phyloP scores from a whole-genome alignment of 2,797 vertebrate species.

The Tolypeutes matacus region DNA sequence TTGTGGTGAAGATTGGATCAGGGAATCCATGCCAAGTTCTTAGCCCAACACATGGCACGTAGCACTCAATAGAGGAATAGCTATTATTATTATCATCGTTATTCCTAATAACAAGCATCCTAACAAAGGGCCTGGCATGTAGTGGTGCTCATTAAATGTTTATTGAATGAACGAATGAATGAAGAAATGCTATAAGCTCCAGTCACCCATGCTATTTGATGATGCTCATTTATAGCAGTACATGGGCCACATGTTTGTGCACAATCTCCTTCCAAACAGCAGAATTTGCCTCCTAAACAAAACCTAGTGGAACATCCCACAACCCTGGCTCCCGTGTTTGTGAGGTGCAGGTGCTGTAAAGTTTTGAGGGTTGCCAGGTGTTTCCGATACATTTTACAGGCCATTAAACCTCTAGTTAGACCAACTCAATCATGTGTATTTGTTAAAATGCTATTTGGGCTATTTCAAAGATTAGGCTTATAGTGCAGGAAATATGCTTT shows the following conservation, averaged over 20 bases:
- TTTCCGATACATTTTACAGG: slow-evolving; percentile 78
- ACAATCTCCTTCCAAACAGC: background rate
- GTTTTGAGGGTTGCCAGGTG: slow-evolving; percentile 80
- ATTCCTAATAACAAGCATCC: background rate
- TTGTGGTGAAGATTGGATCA: too few species aligned
- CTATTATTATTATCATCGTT: background rate
- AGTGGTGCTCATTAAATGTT: background rate
- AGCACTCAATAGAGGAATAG: background rate
- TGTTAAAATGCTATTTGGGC: slow-evolving; percentile 82
- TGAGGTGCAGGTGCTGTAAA: slow-evolving; percentile 36
- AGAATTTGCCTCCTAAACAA: background rate
- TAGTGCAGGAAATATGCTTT: slow-evolving; percentile 73
- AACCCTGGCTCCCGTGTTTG: background rate
- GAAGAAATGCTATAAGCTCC: background rate
- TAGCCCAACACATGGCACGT: background rate
- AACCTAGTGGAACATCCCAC: background rate
- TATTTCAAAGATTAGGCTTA: slow-evolving; percentile 75
- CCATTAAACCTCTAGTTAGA: slow-evolving; percentile 86
- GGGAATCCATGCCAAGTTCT: background rate
- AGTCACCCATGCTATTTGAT: background rate
- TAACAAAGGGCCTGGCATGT: background rate
- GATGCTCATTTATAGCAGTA: background rate
- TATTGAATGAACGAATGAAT: background rate
- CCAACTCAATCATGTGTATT: slow-evolving; percentile 81
- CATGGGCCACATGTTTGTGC: background rate